Base-by-base conservation (phyloP, 2,797 vertebrate species). In the Leuciscus waleckii region DNA sequence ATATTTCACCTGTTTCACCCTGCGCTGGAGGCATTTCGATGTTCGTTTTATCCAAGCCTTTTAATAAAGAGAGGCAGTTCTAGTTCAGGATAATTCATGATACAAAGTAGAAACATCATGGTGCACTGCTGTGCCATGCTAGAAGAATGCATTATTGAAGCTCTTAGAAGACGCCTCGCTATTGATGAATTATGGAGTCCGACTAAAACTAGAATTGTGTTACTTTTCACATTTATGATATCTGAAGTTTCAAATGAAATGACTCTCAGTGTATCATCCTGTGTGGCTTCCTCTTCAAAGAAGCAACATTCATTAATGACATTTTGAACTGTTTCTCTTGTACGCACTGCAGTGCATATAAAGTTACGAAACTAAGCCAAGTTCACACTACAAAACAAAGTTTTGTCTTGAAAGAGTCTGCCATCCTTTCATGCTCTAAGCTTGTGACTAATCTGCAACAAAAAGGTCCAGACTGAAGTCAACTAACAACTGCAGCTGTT, bases 1-100 rank as follows among this genome's bases (percentile, higher is more conserved):
- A 88, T 88, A 85, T 89, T 86, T 88, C 29, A 86, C 77, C 56
- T 68, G 85, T 83, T 81, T 89, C 78, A 85, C 70, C 80, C 77
- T 61, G 71, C 10, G 79, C 79, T 83, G 58, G 65, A 86, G 79
- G 86, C 81, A 86, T 35, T 88, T 85, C 63, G 3, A 19, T 65
- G 65, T 87, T 85, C 82, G 35, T 84, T 77, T 73, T 89, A 75
- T 81, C 14, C 61, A 39, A 81, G 80, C 77, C 73, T 81, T 82
- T 85, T 87, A 88, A 87, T 87, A 84, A 70, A 82, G 70, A 70
- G 71, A 79, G 84, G 85, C 85, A 85, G 79, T 70, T 90, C 82
- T 85, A 76, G 63, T 85, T 85, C 70, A 74, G 79, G 65, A 79
- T 89, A 85, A 83, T 84, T 88, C 71, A 73, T 88, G 79, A 67